These are phyloP conservation scores for Myrmecobius fasciatus DNA, from an alignment of 2,113 vertebrate genomes.

Conservation along the genomic window DNA sequence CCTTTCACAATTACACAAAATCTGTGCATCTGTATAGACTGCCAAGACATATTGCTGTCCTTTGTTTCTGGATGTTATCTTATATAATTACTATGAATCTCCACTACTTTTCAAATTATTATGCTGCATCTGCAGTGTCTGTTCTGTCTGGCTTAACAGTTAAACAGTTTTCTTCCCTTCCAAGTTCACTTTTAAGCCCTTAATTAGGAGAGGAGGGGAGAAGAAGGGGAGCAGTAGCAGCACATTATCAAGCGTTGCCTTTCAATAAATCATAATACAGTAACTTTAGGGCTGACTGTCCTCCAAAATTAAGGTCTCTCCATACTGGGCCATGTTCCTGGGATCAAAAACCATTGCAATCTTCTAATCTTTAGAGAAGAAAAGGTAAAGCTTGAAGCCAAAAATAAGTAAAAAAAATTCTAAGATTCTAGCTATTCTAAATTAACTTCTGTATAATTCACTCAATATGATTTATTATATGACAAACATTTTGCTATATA, in stretches of 20 bases:
- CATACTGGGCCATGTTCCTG: neutral
- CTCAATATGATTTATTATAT: neutral
- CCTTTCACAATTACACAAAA: neutral
- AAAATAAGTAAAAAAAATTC: neutral
- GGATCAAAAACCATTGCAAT: neutral
- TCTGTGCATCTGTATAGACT: neutral
- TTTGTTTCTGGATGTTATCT: neutral
- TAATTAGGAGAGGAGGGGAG: neutral
- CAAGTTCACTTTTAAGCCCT: neutral
- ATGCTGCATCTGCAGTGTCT: neutral
- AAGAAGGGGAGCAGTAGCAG: neutral
- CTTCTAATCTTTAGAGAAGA: neutral
- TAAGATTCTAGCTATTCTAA: neutral
- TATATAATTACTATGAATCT: neutral
- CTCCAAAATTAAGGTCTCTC: neutral
- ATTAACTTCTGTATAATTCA: neutral
- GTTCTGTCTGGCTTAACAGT: neutral
- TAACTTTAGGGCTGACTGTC: neutral
- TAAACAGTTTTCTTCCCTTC: neutral
- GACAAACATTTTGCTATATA: neutral
- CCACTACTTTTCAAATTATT: neutral
- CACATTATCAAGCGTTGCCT: neutral
- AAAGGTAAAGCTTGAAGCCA: neutral
- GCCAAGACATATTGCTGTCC: neutral
- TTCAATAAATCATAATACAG: neutral